Conservation (phyloP, 1,140 invertebrate genomes). For the Philopotamus ludificatus region DNA sequence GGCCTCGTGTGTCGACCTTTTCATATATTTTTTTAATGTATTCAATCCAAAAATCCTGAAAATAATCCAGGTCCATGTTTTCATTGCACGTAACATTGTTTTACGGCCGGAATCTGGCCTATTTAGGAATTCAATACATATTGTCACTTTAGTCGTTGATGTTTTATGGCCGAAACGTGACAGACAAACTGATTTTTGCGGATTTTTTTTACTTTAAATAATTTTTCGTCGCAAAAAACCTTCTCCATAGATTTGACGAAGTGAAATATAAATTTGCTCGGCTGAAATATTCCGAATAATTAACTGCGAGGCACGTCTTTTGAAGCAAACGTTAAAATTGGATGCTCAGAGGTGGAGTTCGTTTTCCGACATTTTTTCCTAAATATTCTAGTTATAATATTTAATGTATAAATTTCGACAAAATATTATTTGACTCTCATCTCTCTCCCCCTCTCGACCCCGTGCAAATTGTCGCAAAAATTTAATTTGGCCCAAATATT, state of each 20-base stretch:
- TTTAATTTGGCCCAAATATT: too few species aligned
- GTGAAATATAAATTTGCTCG: not conserved
- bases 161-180: constrained; percentile 28
- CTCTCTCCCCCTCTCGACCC: not conserved
- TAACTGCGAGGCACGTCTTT: not conserved
- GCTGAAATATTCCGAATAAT: not conserved
- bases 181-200: constrained; percentile 12
- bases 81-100: constrained; percentile 12
- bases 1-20: too few species aligned
- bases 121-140: constrained; percentile 24
- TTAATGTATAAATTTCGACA: not conserved
- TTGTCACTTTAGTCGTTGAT: constrained; percentile 29
- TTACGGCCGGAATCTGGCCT: constrained; percentile 1
- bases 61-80: constrained; percentile 4
- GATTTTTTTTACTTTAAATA: not conserved
- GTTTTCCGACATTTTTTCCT: not conserved
- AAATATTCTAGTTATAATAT: not conserved
- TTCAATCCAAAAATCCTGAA: too few species aligned
- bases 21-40: too few species aligned
- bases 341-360: not conserved
- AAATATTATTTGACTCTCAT: not conserved
- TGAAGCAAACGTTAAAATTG: not conserved
- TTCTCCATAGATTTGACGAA: not conserved
- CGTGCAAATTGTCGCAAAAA: too few species aligned
- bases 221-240: too few species aligned